Evolutionary conservation across 2,888 invertebrate genomes (phyloP).

Genomic region (Platycheirus albimanus): DNA sequence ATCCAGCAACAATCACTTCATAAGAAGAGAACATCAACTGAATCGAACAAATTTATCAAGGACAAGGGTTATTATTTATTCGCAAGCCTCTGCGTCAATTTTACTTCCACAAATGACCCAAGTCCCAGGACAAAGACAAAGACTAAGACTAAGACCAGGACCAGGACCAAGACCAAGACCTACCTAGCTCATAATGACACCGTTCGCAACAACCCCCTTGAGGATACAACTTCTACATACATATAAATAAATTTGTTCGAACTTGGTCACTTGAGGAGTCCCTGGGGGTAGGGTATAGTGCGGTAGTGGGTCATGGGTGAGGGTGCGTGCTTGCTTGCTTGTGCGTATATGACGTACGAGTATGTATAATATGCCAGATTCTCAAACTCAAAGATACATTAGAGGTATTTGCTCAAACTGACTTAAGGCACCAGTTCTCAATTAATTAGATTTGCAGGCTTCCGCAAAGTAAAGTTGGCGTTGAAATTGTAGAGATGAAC

Average conservation of each 20-base stretch:
- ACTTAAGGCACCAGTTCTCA: constrained; percentile 65
- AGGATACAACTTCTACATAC: too few species aligned
- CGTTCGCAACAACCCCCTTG: constrained; percentile 7
- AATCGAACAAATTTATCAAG: constrained; percentile 53
- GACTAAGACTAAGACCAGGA: too few species aligned
- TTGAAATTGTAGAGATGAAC: constrained; percentile 68
- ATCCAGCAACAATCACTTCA: constrained; percentile 36
- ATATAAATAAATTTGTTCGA: too few species aligned
- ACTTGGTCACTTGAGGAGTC: constrained; percentile 1
- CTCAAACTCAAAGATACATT: constrained; percentile 59
- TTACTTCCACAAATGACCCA: constrained; percentile 23
- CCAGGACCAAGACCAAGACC: neutral
- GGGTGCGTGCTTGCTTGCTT: constrained; percentile 1
- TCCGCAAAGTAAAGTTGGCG: constrained; percentile 68
- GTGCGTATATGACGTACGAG: neutral
- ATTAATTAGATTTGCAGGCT: constrained; percentile 70
- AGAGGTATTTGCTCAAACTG: constrained; percentile 67
- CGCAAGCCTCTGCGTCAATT: neutral
- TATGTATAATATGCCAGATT: constrained; percentile 4
- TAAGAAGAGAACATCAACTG: constrained; percentile 18
- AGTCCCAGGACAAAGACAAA: too few species aligned
- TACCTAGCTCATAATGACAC: constrained; percentile 36
- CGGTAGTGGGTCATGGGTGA: too few species aligned
- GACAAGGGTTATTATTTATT: constrained; percentile 34
- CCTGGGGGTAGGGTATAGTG: neutral